Evolutionary conservation across 2,797 vertebrate genomes (phyloP).

Genomic region (Hipposideros larvatus): DNA sequence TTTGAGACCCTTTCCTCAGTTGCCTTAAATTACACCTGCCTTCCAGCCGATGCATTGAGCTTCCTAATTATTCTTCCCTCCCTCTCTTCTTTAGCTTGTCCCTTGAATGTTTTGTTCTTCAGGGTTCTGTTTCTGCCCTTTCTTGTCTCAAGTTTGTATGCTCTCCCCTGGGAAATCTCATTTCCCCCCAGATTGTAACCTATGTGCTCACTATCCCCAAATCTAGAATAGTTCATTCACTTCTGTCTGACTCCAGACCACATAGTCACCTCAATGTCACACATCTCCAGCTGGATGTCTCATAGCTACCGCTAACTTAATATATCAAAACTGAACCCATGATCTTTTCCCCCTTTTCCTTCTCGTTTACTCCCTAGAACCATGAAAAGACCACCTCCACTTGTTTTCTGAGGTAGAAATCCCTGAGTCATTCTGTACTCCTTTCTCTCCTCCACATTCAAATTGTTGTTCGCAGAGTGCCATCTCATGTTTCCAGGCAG

Average conservation of each 20-base stretch:
- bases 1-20: background rate
- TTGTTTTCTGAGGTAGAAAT: background rate
- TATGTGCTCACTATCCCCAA: background rate
- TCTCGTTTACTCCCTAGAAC: slow-evolving; percentile 10
- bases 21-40: background rate
- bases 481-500: background rate
- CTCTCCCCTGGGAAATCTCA: background rate
- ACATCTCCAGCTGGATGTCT: slow-evolving; percentile 5
- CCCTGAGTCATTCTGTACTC: background rate
- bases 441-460: slow-evolving; percentile 15
- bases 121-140: slow-evolving; percentile 3
- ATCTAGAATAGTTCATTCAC: background rate
- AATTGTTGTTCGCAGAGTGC: background rate
- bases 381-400: slow-evolving; percentile 13
- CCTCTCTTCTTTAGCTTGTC: background rate
- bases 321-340: slow-evolving; percentile 21
- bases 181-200: background rate
- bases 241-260: background rate
- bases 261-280: background rate
- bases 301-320: background rate
- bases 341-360: background rate
- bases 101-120: slow-evolving; percentile 52
- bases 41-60: background rate
- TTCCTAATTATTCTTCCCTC: slow-evolving; percentile 23
- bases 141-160: background rate